Conservation (phyloP, 2,113 vertebrate species). For the Pontoporia blainvillei region DNA sequence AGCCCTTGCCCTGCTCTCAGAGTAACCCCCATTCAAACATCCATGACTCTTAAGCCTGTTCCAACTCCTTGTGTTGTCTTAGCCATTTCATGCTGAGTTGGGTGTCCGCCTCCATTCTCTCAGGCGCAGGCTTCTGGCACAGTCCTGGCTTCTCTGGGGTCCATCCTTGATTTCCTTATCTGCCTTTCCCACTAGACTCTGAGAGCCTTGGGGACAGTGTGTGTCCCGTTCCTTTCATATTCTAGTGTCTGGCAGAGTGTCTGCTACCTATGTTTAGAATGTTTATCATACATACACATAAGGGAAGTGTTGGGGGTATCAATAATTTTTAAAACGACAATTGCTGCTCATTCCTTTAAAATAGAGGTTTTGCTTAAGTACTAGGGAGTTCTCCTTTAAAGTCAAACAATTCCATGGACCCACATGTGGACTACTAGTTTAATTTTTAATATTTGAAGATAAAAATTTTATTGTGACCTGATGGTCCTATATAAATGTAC, state of each 20-base stretch:
- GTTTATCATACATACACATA: not conserved
- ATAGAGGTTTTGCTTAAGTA: not conserved
- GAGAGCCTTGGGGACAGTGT: not conserved
- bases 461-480: not conserved
- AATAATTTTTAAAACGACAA: not conserved
- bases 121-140: accelerated
- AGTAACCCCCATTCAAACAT: not conserved
- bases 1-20: not conserved
- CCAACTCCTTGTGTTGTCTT: not conserved
- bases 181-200: not conserved
- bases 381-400: not conserved
- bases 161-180: not conserved
- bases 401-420: not conserved
- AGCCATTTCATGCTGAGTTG: not conserved
- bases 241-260: not conserved
- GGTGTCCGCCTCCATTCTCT: not conserved
- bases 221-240: not conserved
- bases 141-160: not conserved
- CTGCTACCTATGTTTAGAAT: not conserved
- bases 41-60: not conserved
- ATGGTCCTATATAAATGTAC: not conserved
- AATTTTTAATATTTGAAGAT: not conserved
- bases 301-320: not conserved
- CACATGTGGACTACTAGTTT: not conserved
- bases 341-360: not conserved